Evolutionary conservation across 2,113 vertebrate genomes (phyloP).

Genomic region (Odocoileus virginianus): DNA sequence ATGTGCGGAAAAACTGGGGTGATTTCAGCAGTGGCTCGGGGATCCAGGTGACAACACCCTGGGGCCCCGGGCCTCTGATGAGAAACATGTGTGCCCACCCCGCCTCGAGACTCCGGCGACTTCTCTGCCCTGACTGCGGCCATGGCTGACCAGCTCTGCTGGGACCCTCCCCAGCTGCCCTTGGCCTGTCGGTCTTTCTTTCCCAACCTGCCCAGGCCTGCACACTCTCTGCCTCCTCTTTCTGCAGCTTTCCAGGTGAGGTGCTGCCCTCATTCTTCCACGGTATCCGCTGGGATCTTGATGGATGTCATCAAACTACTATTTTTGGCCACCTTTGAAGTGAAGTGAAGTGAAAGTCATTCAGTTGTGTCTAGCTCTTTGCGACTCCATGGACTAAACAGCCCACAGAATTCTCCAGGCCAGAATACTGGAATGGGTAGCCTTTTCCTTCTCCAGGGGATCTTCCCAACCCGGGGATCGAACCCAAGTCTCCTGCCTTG

Average conservation of each 20-base stretch:
- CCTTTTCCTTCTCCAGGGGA: not conserved
- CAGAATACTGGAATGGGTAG: not conserved
- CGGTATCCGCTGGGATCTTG: not conserved
- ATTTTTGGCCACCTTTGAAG: not conserved
- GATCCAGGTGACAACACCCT: not conserved
- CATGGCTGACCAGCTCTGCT: accelerated
- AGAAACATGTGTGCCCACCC: not conserved
- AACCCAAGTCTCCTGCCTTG: not conserved
- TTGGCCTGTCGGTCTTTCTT: accelerated
- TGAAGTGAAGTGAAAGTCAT: not conserved
- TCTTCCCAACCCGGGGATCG: not conserved
- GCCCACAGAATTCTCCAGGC: not conserved
- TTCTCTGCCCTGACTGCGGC: too few species aligned
- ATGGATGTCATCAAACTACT: not conserved
- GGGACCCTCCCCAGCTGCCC: accelerated
- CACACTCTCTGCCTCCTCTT: not conserved
- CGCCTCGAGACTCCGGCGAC: accelerated
- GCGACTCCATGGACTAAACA: not conserved
- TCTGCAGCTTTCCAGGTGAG: not conserved
- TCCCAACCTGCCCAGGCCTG: too few species aligned
- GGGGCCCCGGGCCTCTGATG: not conserved
- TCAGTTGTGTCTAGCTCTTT: not conserved
- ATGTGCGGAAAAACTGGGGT: not conserved
- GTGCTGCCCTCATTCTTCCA: not conserved
- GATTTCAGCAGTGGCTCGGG: not conserved